Conservation (phyloP, 2,888 invertebrate species). For the Encarsia formosa region DNA sequence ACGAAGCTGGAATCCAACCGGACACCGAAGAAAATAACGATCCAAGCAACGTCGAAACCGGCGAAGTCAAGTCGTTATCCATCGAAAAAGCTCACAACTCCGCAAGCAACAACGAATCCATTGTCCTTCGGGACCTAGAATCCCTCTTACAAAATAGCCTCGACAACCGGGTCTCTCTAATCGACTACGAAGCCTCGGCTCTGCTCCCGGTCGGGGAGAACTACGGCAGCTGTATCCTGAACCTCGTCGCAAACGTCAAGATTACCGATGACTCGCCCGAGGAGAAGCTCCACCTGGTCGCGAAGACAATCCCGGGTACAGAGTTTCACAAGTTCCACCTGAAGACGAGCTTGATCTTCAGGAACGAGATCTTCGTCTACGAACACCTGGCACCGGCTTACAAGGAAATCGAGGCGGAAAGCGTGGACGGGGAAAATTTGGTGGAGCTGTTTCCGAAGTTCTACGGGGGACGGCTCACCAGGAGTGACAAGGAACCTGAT, state of each 20-base stretch:
- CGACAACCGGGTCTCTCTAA: too few relatives aligned
- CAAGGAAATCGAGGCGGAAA: constrained; percentile 48
- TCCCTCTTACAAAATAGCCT: too few relatives aligned
- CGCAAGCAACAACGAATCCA: too few relatives aligned
- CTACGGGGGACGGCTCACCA: constrained; percentile 51
- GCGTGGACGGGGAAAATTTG: constrained; percentile 49
- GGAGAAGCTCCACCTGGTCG: constrained; percentile 53
- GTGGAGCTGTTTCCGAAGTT: constrained; percentile 55
- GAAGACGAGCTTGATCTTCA: constrained; percentile 44
- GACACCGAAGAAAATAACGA: too few relatives aligned
- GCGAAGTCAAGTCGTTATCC: too few relatives aligned
- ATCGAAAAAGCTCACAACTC: too few relatives aligned
- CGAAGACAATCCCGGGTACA: constrained; percentile 58
- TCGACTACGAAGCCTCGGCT: neutral
- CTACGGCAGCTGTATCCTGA: constrained; percentile 59
- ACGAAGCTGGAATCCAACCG: too few relatives aligned
- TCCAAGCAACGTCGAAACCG: too few relatives aligned
- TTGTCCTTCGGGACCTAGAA: too few relatives aligned
- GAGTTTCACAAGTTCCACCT: constrained; percentile 49
- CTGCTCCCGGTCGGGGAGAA: constrained; percentile 53
- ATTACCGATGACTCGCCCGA: constrained; percentile 23
- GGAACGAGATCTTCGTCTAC: constrained; percentile 58
- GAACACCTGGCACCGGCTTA: constrained; percentile 54
- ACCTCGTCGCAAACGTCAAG: constrained; percentile 34
- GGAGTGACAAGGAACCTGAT: constrained; percentile 45